Evolutionary conservation across 2,888 invertebrate genomes (phyloP).

Genomic region (Sinohyriopsis cumingii): DNA sequence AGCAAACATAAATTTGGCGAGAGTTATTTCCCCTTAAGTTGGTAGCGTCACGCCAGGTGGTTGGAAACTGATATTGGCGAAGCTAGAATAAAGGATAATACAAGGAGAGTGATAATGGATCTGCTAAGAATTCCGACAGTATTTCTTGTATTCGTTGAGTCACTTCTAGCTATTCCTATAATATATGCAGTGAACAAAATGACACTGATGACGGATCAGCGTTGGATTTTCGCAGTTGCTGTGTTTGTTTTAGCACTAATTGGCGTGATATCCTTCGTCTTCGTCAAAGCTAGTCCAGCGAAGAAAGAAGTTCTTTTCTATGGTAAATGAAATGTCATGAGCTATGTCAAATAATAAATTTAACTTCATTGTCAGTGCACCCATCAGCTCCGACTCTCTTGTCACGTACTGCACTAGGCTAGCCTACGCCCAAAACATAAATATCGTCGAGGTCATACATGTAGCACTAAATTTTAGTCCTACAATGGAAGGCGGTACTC

Average conservation of each 20-base stretch:
- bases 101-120: conserved; percentile 13
- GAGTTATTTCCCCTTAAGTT: too few species aligned
- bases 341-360: too few species aligned
- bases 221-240: conserved; percentile 26
- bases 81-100: neutral
- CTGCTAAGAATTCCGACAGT: conserved; percentile 24
- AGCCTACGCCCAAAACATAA: too few species aligned
- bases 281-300: conserved; percentile 12
- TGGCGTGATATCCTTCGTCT: conserved; percentile 18
- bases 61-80: too few species aligned
- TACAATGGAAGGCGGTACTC: too few species aligned
- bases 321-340: conserved; percentile 13
- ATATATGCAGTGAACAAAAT: conserved; percentile 42
- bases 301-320: conserved; percentile 30
- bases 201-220: conserved; percentile 41
- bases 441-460: too few species aligned
- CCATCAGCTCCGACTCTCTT: too few species aligned
- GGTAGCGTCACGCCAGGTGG: too few species aligned
- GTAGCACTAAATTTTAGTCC: too few species aligned
- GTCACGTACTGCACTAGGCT: too few species aligned
- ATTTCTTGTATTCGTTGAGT: conserved; percentile 40
- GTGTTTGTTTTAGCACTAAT: conserved; percentile 21
- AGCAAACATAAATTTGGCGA: too few species aligned
- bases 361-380: too few species aligned
- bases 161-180: conserved; percentile 48